Base-by-base conservation (phyloP, 2,113 vertebrate species). In the Megaleporinus macrocephalus region DNA sequence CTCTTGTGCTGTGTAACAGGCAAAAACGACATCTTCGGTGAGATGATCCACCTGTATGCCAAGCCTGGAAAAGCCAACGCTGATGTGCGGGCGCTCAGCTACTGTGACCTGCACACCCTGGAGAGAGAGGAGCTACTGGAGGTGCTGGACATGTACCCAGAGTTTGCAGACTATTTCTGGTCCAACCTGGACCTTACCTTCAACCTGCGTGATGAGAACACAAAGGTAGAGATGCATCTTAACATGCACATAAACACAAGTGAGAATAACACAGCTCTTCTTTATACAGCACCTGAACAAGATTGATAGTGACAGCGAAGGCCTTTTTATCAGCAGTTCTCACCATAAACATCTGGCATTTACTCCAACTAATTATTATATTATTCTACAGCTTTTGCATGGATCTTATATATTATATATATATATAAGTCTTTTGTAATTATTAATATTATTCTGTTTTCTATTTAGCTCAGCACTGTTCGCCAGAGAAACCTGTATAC, bases 11-110 rank as follows among this genome's bases (percentile, higher is more conserved):
- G 63, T 24, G 80, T 59, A 69, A n/a, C 80, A 99, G 98, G 98
- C 29, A 99, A 99, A 94, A 98, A 99, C 76, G 98, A 99, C 91
- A 99, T 99, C 89, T 99, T 99, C 89, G 98, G 98, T 86, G 98
- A 99, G 89, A 97, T 98, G 96, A 98, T 99, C 86, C 97, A 99
- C 88, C 94, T 97, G 49, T 97, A 95, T 76, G 94, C 96, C 90
- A 98, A 98, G 90, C 95, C 98, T 68, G 98, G 98, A 57, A 99
- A 99, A 89, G 97, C 97, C 79, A 98, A 96, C 0, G 97, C 98
- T 73, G 98, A 99, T 36, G 98, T 99, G 69, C 94, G 98, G 90
- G 97, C 98, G 6, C 92, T 99, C 86, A 98, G 97, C 18, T 99
- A 99, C 88, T 99, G 98, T 83, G 98, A 99, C 86, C 91, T 99